Conservation (phyloP, 1,140 invertebrate species). For the Diachasma alloeum region DNA sequence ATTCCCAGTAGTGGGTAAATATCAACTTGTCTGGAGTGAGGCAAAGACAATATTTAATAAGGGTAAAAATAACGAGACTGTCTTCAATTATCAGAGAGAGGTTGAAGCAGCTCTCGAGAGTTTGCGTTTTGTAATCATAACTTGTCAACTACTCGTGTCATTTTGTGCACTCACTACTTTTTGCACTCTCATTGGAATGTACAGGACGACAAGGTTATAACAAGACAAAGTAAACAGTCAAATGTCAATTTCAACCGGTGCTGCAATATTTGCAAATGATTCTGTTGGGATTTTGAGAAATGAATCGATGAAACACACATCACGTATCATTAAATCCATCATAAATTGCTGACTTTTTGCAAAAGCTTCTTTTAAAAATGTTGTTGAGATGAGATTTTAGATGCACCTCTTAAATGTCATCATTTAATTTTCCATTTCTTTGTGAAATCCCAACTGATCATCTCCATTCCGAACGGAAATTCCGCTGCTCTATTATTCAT, state of each 20-base stretch:
- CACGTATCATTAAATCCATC: too few relatives aligned
- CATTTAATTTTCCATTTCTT: neutral
- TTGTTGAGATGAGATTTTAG: too few relatives aligned
- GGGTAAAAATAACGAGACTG: neutral
- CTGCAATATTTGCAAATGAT: slow-evolving; percentile 26
- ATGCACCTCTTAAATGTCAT: neutral
- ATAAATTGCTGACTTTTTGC: too few relatives aligned
- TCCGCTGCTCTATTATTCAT: neutral
- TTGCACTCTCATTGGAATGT: neutral
- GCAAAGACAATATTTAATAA: neutral
- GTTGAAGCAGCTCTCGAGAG: too few relatives aligned
- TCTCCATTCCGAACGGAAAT: neutral
- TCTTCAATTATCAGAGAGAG: too few relatives aligned
- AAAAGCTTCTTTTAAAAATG: too few relatives aligned
- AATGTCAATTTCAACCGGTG: slow-evolving; percentile 30
- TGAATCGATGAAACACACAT: too few relatives aligned
- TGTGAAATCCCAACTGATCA: neutral
- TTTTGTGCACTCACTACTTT: neutral
- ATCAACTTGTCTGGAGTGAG: neutral
- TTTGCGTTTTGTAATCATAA: too few relatives aligned
- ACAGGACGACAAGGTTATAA: neutral
- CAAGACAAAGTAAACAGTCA: slow-evolving; percentile 30
- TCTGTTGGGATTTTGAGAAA: too few relatives aligned
- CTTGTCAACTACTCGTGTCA: neutral
- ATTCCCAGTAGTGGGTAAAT: neutral